Conservation (phyloP, 2,888 invertebrate species). For the Lamellibrachia satsuma region DNA sequence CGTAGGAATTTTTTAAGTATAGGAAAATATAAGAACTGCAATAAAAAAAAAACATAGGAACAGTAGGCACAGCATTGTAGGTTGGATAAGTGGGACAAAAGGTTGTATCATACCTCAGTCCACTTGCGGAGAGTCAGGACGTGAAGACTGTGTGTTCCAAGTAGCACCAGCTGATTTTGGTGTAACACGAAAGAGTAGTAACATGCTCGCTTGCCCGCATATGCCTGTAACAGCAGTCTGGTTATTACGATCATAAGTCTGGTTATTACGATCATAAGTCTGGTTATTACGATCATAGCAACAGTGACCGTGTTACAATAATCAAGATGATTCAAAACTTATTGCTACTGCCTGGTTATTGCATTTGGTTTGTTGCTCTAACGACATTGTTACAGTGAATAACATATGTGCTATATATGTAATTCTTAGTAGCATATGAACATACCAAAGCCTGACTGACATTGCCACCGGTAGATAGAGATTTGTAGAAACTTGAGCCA, state of each 20-base stretch:
- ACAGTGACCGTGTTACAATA: neutral
- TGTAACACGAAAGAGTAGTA: constrained; percentile 78
- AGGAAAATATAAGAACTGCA: too few species aligned
- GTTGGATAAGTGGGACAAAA: neutral
- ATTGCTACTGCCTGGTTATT: neutral
- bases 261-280: too few species aligned
- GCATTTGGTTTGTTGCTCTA: too few species aligned
- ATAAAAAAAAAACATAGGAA: too few species aligned
- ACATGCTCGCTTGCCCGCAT: constrained; percentile 79
- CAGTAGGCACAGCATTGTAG: neutral
- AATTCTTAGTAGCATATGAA: neutral
- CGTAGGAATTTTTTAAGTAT: too few species aligned
- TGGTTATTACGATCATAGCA: neutral
- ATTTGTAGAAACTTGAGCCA: constrained; percentile 67
- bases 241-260: too few species aligned
- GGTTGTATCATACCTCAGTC: constrained; percentile 62
- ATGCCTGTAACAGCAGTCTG: constrained; percentile 67
- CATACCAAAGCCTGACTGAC: constrained; percentile 80
- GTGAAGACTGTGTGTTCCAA: constrained; percentile 76
- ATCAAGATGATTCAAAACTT: neutral
- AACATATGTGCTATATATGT: too few species aligned
- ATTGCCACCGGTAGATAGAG: constrained; percentile 95
- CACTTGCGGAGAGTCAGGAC: constrained; percentile 69
- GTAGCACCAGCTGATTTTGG: constrained; percentile 75
- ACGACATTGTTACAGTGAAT: constrained; percentile 6